Base-by-base conservation (phyloP, 2,888 invertebrate genomes). In the Callinectes sapidus region DNA sequence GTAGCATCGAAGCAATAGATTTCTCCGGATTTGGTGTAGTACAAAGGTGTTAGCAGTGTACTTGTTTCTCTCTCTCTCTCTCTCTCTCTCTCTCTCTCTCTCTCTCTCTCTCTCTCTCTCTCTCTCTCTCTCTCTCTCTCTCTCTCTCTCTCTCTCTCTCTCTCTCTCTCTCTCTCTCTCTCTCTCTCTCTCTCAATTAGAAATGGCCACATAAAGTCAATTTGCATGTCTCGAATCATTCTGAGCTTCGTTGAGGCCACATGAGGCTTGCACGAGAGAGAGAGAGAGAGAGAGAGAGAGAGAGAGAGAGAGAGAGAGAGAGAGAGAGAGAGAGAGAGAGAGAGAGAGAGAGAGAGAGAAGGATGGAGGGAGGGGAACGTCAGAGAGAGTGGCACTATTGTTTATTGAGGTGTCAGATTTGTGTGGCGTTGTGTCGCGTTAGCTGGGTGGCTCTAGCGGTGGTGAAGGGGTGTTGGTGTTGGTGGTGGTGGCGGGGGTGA, bases 271-370 rank as follows among this genome's bases (percentile, higher is more conserved):
- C 10, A 48, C 48, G 48, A 10, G 8, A 48, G 48, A 48, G n/a
- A 71, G n/a, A 71, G n/a, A 71, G n/a, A 71, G n/a, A 71, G n/a
- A 71, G n/a, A 71, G n/a, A 71, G n/a, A 71, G n/a, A 71, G n/a
- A 71, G n/a, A 71, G n/a, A 71, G n/a, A 71, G n/a, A 71, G n/a
- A 71, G n/a, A 71, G n/a, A 71, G n/a, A 66, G 23, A 66, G 23
- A 66, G 23, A 66, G 23, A 2, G 5, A 8, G 10, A 48, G 48
- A 48, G 48, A 48, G 48, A 48, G 48, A 48, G 39, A 39, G 39
- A 39, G 39, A 39, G 39, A 39, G 39, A 39, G 39, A 39, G 39
- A 39, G 39, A 39, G 39, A 39, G 39, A 39, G 39, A 39, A 5
- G 5, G 39, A 39, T 2, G 5, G 39, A 39, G 16, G 39, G 39